Percentiles rank a stretch among this genome's conserved stretches.
phyloP scores from a whole-genome alignment of 2,888 invertebrate genomes.

The Lottia gigantea region DNA sequence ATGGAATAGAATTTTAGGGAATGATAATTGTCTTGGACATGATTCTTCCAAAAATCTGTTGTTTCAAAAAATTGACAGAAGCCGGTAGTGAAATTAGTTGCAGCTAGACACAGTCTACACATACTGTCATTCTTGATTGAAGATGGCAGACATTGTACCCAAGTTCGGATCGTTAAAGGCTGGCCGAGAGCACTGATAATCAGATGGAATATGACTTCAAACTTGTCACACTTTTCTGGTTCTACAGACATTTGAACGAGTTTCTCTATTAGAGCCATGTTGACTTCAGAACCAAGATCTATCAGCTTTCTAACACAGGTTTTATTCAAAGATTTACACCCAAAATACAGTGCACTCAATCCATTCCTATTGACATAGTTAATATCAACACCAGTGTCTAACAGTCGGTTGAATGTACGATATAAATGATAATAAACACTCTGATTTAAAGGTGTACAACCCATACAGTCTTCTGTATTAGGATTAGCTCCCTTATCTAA shows the following conservation, averaged over 20 bases:
- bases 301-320: background rate
- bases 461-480: conserved; percentile 3
- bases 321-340: background rate
- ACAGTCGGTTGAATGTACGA: background rate
- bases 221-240: too few relatives aligned
- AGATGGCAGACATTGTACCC: background rate
- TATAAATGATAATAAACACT: background rate
- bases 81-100: too few relatives aligned
- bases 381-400: background rate
- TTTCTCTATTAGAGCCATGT: background rate
- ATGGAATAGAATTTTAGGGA: too few relatives aligned
- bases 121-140: too few relatives aligned
- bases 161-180: background rate
- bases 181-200: background rate
- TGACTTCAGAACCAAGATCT: background rate
- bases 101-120: too few relatives aligned
- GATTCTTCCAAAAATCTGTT: too few relatives aligned
- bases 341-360: background rate
- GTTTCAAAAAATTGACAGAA: too few relatives aligned
- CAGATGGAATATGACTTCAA: background rate
- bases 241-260: background rate
- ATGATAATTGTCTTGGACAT: too few relatives aligned
- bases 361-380: background rate
- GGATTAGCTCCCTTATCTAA: background rate
- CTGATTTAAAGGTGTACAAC: conserved; percentile 1